Evolutionary conservation across 2,797 vertebrate genomes (phyloP).

Genomic region (Enteromius fasciolatus): DNA sequence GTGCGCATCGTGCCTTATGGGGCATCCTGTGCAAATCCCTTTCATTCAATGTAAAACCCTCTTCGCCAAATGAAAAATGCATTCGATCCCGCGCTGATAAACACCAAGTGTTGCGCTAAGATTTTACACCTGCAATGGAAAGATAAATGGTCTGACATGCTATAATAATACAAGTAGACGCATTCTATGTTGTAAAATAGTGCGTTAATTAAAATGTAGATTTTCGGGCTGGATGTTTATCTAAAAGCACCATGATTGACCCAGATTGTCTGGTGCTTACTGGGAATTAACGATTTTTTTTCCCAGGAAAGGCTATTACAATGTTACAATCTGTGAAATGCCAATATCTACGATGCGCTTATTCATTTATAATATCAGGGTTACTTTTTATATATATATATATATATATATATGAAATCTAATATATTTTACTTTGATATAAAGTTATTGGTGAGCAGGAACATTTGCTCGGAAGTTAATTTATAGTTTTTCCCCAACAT

Average conservation of each 20-base stretch:
- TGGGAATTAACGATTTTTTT: not conserved
- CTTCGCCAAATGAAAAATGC: not conserved
- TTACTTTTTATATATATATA: not conserved
- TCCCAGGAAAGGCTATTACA: not conserved
- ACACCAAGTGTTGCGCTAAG: not conserved
- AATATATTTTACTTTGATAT: not conserved
- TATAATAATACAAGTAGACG: not conserved
- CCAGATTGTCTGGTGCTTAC: not conserved
- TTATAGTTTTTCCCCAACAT: not conserved
- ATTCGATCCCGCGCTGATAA: not conserved
- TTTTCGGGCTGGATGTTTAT: not conserved
- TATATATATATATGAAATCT: not conserved
- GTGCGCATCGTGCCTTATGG: not conserved
- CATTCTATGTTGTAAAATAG: not conserved
- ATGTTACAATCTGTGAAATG: not conserved
- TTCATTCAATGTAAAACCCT: not conserved
- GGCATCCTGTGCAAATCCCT: constrained; percentile 23
- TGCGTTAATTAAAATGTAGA: not conserved
- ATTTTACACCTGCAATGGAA: not conserved
- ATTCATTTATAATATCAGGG: not conserved
- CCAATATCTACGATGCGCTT: not conserved
- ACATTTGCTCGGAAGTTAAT: not conserved
- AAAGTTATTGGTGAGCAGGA: not conserved
- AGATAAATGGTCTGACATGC: not conserved
- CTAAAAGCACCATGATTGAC: not conserved